Percentiles rank a stretch among this genome's conserved stretches.
These are phyloP conservation scores for Ichneumoninae sp. DNA, from an alignment of 2,888 invertebrate species.

Conservation along the genomic window DNA sequence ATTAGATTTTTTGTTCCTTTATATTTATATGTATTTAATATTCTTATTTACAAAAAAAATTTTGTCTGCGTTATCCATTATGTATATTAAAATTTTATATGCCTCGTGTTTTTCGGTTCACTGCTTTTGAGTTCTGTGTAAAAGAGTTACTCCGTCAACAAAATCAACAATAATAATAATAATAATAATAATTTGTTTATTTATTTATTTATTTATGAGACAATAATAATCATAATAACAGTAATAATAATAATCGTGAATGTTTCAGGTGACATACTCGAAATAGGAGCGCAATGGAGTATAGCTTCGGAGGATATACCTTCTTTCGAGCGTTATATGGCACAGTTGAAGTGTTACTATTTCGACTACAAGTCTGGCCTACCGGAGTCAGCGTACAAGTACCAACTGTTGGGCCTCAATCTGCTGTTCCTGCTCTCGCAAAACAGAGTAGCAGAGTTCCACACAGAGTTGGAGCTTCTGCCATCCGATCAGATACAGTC, in stretches of 20 bases:
- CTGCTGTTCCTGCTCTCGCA: conserved; percentile 96
- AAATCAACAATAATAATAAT: background rate
- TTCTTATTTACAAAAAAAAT: too few relatives aligned
- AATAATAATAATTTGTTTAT: too few relatives aligned
- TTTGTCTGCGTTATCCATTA: too few relatives aligned
- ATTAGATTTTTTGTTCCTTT: too few relatives aligned
- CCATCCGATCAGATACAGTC: conserved; percentile 96
- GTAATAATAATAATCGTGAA: background rate
- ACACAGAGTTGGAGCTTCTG: conserved; percentile 97
- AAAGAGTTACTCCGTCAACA: too few relatives aligned
- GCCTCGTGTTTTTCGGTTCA: too few relatives aligned
- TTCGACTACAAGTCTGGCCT: conserved; percentile 93
- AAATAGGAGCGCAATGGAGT: conserved; percentile 98
- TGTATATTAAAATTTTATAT: too few relatives aligned
- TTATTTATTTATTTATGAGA: too few relatives aligned
- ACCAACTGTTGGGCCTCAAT: conserved; percentile 97
- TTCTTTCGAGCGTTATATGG: conserved; percentile 98
- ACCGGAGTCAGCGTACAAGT: conserved; percentile 96
- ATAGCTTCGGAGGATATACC: conserved; percentile 96
- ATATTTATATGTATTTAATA: too few relatives aligned
- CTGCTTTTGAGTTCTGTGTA: too few relatives aligned
- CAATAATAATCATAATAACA: too few relatives aligned
- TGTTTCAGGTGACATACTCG: conserved; percentile 91
- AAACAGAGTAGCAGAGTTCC: conserved; percentile 99
- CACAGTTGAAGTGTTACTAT: conserved; percentile 98